A percentile compares a stretch with the other conserved stretches of the same genome.
phyloP scores from a whole-genome alignment of 2,888 invertebrate genomes.

The Pheosia tremula region DNA sequence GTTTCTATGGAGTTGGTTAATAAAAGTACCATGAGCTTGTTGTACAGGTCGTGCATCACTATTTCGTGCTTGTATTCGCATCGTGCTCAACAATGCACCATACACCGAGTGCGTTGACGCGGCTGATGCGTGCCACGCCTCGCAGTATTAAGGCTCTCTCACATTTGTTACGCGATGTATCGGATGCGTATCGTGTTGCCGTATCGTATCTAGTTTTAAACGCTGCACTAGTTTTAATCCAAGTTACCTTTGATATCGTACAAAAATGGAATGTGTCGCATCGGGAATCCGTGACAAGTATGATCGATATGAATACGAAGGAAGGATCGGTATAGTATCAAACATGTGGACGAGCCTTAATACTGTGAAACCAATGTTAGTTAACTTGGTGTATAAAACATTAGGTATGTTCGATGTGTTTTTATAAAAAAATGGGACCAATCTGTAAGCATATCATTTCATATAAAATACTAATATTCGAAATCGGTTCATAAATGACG shows the following conservation, averaged over 20 bases:
- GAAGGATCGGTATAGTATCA: background rate
- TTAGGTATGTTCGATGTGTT: too few relatives aligned
- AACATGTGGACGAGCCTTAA: too few relatives aligned
- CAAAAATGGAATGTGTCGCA: too few relatives aligned
- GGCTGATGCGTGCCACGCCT: constrained; percentile 50
- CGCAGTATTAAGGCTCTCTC: constrained; percentile 19
- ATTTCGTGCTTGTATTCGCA: constrained; percentile 24
- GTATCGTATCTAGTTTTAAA: background rate
- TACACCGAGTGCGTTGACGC: constrained; percentile 49
- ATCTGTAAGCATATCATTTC: too few relatives aligned
- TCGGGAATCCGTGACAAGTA: too few relatives aligned
- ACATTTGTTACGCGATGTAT: background rate
- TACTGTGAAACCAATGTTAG: too few relatives aligned
- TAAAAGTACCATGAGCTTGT: constrained; percentile 3
- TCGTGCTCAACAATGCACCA: constrained; percentile 46
- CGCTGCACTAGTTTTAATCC: background rate
- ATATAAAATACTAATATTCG: too few relatives aligned
- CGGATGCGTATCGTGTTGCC: background rate
- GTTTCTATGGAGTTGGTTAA: background rate
- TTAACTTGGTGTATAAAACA: too few relatives aligned
- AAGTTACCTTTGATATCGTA: too few relatives aligned
- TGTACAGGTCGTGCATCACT: constrained; percentile 17
- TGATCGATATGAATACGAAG: too few relatives aligned
- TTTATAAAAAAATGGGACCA: too few relatives aligned
- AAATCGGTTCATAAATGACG: too few relatives aligned